Base-by-base conservation (phyloP, 2,113 vertebrate genomes). In the Jaculus jaculus region DNA sequence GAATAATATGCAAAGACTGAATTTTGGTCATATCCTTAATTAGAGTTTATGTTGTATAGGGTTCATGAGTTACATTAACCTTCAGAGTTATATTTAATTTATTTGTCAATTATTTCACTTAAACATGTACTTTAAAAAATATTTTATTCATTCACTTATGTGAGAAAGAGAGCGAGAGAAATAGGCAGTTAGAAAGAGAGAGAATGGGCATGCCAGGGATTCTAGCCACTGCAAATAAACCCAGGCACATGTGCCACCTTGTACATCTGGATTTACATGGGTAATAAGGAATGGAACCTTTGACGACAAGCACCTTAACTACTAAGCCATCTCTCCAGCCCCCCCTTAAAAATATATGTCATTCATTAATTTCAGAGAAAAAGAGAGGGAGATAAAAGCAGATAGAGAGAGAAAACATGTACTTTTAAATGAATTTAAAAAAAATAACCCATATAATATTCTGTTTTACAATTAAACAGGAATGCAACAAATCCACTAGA, bases 71-170 rank as follows among this genome's bases (percentile, higher is more conserved):
- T 90, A 92, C 7, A 77, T 68, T 71, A 78, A 73, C 16, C 42
- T 92, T 79, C 13, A 11, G 23, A 88, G 82, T 72, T 78, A 32
- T 47, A 37, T 80, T 92, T n/a, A 84, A 90, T 92, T 80, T 18
- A 4, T 63, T 2, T 80, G 16, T 71, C 15, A 81, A 6, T 90
- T 89, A 21, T 87, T 73, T 96, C 51, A 75, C 18, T 61, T 18
- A 83, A 63, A 82, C 8, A 28, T 32, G 72, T 11, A 74, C 12
- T 4, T 94, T 96, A 47, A 47, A 47, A 47, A 47, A 47, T 47
- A 47, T 47, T 47, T 47, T 47, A 47, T 47, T 47, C 42, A 47
- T 47, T 47, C 8, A 8, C 8, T 47, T 47, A 47, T 47, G 42
- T 47, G 42, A 47, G 42, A 47, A 47, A 47, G 42, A 47, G 42